Base-by-base conservation (phyloP, 2,888 invertebrate genomes). In the Morpho deidamia region DNA sequence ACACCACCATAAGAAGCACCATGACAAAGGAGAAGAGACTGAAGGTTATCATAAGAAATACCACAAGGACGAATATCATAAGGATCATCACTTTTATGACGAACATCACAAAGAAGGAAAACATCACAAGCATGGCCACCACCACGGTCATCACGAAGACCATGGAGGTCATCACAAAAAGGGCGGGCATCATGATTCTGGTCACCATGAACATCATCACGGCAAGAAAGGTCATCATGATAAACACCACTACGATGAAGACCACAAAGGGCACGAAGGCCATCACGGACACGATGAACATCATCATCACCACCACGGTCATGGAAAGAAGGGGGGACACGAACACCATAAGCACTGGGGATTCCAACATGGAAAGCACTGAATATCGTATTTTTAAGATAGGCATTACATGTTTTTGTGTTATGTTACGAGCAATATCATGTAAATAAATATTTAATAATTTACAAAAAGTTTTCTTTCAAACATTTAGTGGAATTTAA, bases 81-180 rank as follows among this genome's bases (percentile, higher is more conserved):
- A 96, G 78, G 94, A 95, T 70, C 95, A 95, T 76, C 95, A 95
- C 88, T 96, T 96, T 90, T 96, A 96, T 81, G 96, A 96, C 67
- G 95, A 96, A 74, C 93, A 93, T 72, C 95, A 96, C 80, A 95
- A 95, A 71, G 95, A 94, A 53, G 96, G 96, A 44, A 94, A 95
- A 71, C 95, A 96, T 74, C 93, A 93, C 75, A 96, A 96, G 71
- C 94, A 94, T 68, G 96, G 95, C 7, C 92, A 94, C 69, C 93
- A 94, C 73, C 94, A 95, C 75, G 92, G 92, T 53, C 93, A 95
- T 70, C 93, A 93, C 55, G 92, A 92, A 65, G 91, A 92, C 70
- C 93, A 95, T 66, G 93, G 92, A 57, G 95, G 94, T 23, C 92
- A 93, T 63, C 95, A 95, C 83, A 95, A 95, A 87, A 95, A 96